Conservation (phyloP, 2,797 vertebrate species). For the Apogon hyalosoma region DNA sequence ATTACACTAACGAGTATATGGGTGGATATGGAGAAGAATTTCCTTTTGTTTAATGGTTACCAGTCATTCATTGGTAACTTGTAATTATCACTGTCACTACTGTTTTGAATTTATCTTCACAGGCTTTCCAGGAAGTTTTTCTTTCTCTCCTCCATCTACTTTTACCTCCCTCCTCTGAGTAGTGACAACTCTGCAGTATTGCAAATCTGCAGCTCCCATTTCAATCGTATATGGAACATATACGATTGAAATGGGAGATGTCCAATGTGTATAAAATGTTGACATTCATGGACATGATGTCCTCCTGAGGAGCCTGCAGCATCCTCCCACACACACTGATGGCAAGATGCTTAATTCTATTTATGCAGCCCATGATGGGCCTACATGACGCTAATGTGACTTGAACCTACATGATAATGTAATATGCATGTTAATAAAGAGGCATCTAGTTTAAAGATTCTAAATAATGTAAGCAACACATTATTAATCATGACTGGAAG, state of each 20-base stretch:
- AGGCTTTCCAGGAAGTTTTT: conserved; percentile 23
- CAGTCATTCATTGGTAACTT: conserved; percentile 34
- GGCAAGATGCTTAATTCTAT: conserved; percentile 60
- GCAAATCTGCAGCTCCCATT: too few relatives aligned
- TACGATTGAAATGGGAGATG: conserved; percentile 22
- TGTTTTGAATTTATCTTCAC: conserved; percentile 28
- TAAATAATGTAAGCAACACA: conserved; percentile 70
- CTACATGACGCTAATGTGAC: conserved; percentile 59
- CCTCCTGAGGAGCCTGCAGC: conserved; percentile 36
- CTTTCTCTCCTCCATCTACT: conserved; percentile 7
- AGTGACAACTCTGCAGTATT: conserved; percentile 23
- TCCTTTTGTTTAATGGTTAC: conserved; percentile 22
- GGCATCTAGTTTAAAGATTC: conserved; percentile 62
- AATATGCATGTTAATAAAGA: conserved; percentile 71
- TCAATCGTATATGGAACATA: too few relatives aligned
- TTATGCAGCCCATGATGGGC: conserved; percentile 34
- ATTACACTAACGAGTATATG: conserved; percentile 26
- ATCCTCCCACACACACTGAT: conserved; percentile 27
- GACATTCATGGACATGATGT: conserved; percentile 37
- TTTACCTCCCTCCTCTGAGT: conserved; percentile 26
- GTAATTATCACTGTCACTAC: conserved; percentile 28
- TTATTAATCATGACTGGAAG: conserved; percentile 66
- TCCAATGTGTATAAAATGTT: conserved; percentile 46
- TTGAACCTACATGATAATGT: conserved; percentile 55
- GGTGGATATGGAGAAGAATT: conserved; percentile 9